These are phyloP conservation scores for Dolichotis patagonum DNA, from an alignment of 2,113 vertebrate genomes.

Conservation along the genomic window DNA sequence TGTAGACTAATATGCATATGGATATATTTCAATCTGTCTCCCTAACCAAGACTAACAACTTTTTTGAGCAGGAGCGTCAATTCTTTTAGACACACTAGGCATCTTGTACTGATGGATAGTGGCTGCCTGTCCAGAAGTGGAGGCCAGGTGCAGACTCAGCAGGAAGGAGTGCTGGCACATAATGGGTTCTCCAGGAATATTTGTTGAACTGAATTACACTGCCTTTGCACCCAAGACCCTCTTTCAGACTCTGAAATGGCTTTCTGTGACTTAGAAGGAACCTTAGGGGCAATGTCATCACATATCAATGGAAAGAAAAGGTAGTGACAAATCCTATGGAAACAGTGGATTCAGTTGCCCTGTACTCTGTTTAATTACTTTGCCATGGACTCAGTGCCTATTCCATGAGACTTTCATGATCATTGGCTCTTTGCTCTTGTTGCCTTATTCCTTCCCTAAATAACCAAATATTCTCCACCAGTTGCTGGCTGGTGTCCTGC, in stretches of 20 bases:
- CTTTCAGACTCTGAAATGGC: background rate
- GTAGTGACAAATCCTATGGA: background rate
- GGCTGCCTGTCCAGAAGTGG: background rate
- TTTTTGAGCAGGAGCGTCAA: background rate
- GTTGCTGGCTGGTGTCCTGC: background rate
- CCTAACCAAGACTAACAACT: background rate
- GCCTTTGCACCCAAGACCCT: background rate
- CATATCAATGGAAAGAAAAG: background rate
- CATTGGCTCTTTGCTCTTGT: background rate
- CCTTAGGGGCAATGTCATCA: background rate
- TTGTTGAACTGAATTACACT: constrained; percentile 28
- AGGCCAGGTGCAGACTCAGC: constrained; percentile 27
- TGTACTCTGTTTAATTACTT: background rate
- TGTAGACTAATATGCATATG: background rate
- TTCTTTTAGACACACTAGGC: background rate
- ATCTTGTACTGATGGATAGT: background rate
- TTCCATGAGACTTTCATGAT: background rate
- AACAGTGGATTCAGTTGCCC: background rate
- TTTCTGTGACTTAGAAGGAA: constrained; percentile 1
- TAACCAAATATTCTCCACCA: background rate
- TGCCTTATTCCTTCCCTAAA: background rate
- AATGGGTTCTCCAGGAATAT: constrained; percentile 13
- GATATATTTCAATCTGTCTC: constrained; percentile 17
- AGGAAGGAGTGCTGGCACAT: constrained; percentile 15
- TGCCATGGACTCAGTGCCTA: background rate